Conservation (phyloP, 92 coral and sea anemone genomes). For the Paragorgia papillata region DNA sequence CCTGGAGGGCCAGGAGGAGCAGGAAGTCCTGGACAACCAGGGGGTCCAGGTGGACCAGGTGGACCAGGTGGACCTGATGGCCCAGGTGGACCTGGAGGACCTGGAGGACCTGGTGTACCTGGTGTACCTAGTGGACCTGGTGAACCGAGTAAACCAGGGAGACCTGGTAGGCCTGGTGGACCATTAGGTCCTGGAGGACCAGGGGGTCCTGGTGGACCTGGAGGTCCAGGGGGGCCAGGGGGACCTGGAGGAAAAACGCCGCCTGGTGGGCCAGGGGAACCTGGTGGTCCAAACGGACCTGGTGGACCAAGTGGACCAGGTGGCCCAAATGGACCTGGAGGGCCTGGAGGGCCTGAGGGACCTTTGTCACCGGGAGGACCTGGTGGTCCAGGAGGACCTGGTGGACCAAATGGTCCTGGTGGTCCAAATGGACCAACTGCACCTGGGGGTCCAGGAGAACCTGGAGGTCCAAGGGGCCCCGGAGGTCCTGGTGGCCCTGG, state of each 20-base stretch:
- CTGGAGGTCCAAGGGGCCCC: constrained; percentile 73
- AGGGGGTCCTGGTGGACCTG: constrained; percentile 66
- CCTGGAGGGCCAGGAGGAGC: constrained; percentile 44
- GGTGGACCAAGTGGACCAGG: constrained; percentile 59
- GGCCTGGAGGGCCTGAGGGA: constrained; percentile 74
- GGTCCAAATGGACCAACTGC: constrained; percentile 42
- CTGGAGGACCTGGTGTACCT: constrained; percentile 68
- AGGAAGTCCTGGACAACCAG: constrained; percentile 53
- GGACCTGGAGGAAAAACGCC: constrained; percentile 69
- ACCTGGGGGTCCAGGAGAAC: constrained; percentile 62
- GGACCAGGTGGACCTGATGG: constrained; percentile 82
- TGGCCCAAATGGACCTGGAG: constrained; percentile 75
- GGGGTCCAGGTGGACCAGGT: constrained; percentile 67
- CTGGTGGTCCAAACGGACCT: constrained; percentile 53
- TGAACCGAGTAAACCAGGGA: constrained; percentile 68
- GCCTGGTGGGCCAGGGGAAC: constrained; percentile 72
- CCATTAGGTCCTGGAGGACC: constrained; percentile 81
- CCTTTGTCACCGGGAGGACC: constrained; percentile 67
- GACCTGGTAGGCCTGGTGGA: constrained; percentile 75
- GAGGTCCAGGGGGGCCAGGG: constrained; percentile 72
- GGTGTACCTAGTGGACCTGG: constrained; percentile 54
- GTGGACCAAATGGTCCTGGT: constrained; percentile 55
- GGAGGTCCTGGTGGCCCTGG: constrained; percentile 81
- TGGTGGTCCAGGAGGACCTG: constrained; percentile 59
- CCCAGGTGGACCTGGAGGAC: constrained; percentile 76